Evolutionary conservation across 2,113 vertebrate species (phyloP), one percentile per base, ranked within the genome.

Genomic region (Gadus macrocephalus): DNA sequence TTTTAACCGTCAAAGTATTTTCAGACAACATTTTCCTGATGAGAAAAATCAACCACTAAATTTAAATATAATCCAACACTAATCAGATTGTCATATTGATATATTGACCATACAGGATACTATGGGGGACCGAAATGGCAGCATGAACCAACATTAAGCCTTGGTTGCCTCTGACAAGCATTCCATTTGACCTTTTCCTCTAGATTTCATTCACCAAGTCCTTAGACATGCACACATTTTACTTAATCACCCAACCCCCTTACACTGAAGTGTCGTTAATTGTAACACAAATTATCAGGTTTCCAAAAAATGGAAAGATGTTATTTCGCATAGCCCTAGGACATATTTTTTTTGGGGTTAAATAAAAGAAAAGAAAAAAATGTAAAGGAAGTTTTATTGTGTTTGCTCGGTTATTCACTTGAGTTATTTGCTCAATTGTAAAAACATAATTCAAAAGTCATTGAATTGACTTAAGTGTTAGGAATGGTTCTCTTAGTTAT

Each of bases 401-500:
- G 81, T 85, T 83, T 77, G 66, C n/a, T 84, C 64, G 14, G 71
- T 80, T 84, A 19, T 75, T 86, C 84, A 75, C 60, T 85, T 82
- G 76, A 85, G 73, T 85, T 71, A 86, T 89, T 87, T 88, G 80
- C 85, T 86, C 81, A 86, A 90, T 81, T 91, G 86, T 93, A 85
- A 69, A 86, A 90, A 85, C 87, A 75, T 77, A 86, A 77, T 81
- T 87, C 28, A 67, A 76, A 77, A 86, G 79, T 82, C 73, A 79
- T 68, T 80, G 72, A 88, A 78, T 88, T 83, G 87, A 88, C 76
- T 80, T 88, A 76, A 79, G 84, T 86, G 81, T 87, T 83, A 83
- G 88, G 87, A 89, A 81, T 88, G 90, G 87, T 89, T 92, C 87
- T 89, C 73, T 71, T 85, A 78, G 67, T 88, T 82, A 92, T 90